Evolutionary conservation across 1,140 invertebrate species (phyloP).

Genomic region (Ostrea denselamellosa): DNA sequence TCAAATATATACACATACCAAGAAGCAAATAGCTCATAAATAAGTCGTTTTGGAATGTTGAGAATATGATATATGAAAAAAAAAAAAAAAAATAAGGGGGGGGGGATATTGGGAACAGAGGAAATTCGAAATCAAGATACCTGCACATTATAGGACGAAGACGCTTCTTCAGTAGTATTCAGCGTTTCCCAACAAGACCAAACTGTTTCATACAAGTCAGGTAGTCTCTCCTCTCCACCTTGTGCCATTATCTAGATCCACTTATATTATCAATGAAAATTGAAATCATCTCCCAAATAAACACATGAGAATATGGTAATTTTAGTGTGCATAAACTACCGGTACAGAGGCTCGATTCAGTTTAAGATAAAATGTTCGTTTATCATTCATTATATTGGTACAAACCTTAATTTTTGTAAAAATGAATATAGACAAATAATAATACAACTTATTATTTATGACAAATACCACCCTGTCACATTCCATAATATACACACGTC

Average conservation of each 20-base stretch:
- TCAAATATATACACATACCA: too few species aligned
- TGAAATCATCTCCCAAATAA: too few species aligned
- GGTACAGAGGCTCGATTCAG: neutral
- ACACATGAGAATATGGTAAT: neutral
- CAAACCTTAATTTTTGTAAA: too few species aligned
- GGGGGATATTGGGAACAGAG: neutral
- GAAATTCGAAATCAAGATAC: slow-evolving; percentile 42
- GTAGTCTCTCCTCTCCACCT: slow-evolving; percentile 7
- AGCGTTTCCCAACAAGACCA: slow-evolving; percentile 59
- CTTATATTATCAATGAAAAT: too few species aligned
- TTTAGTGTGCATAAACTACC: neutral
- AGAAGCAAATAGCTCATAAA: too few species aligned
- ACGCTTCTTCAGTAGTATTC: slow-evolving; percentile 61
- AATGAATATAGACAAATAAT: too few species aligned
- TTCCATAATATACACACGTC: too few species aligned
- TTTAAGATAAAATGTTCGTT: neutral
- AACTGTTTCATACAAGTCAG: slow-evolving; percentile 60
- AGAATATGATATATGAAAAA: slow-evolving; percentile 32
- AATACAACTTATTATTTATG: too few species aligned
- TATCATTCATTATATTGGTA: neutral
- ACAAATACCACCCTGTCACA: too few species aligned
- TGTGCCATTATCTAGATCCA: neutral
- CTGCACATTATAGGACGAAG: slow-evolving; percentile 65
- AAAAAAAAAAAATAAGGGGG: neutral
- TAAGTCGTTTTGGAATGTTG: too few species aligned